Evolutionary conservation across 2,888 invertebrate species (phyloP).

Genomic region (Drosophila mayaguana): DNA sequence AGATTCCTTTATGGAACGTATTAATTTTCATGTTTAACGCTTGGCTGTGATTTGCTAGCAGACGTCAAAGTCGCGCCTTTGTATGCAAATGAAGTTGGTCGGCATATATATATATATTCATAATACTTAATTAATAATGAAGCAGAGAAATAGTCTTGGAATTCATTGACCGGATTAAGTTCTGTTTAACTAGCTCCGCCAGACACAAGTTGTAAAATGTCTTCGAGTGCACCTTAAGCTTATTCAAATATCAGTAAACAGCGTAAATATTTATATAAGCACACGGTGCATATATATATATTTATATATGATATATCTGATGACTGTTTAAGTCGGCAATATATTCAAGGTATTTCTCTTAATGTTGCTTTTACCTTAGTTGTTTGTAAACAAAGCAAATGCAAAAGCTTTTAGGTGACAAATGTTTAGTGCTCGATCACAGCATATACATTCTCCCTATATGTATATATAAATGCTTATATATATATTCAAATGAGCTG

Average conservation of each 20-base stretch:
- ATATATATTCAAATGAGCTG: slow-evolving; percentile 25
- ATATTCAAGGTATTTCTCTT: slow-evolving; percentile 32
- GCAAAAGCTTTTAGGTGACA: slow-evolving; percentile 48
- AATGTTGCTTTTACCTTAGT: slow-evolving; percentile 1
- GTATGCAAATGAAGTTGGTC: slow-evolving; percentile 59
- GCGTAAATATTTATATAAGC: slow-evolving; percentile 45
- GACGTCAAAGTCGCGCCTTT: slow-evolving; percentile 54
- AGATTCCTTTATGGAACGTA: slow-evolving; percentile 47
- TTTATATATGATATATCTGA: slow-evolving; percentile 13
- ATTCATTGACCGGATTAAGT: slow-evolving; percentile 31
- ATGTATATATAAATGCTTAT: slow-evolving; percentile 9
- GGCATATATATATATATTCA: slow-evolving; percentile 17
- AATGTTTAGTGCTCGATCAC: slow-evolving; percentile 35
- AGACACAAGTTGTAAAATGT: slow-evolving; percentile 10
- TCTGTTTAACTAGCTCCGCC: slow-evolving; percentile 11
- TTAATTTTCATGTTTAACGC: slow-evolving; percentile 61
- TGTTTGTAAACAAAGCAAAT: slow-evolving; percentile 26
- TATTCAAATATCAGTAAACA: slow-evolving; percentile 49
- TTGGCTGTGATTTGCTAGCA: slow-evolving; percentile 39
- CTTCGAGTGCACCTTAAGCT: slow-evolving; percentile 28
- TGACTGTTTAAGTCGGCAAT: slow-evolving; percentile 48
- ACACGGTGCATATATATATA: not conserved
- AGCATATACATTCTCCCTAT: slow-evolving; percentile 23
- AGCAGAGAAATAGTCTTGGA: slow-evolving; percentile 5
- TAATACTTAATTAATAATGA: slow-evolving; percentile 4